A percentile compares a stretch with the other conserved stretches of the same genome.
Evolutionary conservation across 2,797 vertebrate genomes (phyloP).

Genomic region (Sebastes nivosus): DNA sequence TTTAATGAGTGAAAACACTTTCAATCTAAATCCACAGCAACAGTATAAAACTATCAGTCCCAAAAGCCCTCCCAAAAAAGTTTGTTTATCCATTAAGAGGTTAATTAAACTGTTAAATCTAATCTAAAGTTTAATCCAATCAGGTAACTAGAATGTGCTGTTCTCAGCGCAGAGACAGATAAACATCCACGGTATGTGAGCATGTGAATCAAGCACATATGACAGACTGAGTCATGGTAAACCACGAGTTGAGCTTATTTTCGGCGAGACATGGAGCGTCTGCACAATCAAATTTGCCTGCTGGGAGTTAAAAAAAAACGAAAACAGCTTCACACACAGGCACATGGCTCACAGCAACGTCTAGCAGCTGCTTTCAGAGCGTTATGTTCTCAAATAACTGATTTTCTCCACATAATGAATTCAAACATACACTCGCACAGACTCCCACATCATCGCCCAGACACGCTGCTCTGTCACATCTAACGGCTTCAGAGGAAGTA

Average conservation of each 20-base stretch:
- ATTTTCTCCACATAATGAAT: slow-evolving; percentile 37
- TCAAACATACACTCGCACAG: slow-evolving; percentile 1
- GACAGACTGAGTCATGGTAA: slow-evolving; percentile 54
- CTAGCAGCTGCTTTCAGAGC: slow-evolving; percentile 4
- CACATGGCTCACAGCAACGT: slow-evolving; percentile 12
- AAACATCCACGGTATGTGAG: slow-evolving; percentile 18
- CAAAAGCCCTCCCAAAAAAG: background rate
- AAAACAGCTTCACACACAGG: slow-evolving; percentile 25
- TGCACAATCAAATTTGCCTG: slow-evolving; percentile 52
- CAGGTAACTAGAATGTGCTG: background rate
- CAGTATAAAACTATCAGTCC: background rate
- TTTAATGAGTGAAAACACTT: background rate
- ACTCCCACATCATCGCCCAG: background rate
- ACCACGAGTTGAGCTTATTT: slow-evolving; percentile 66
- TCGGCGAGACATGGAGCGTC: slow-evolving; percentile 29
- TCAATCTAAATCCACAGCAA: slow-evolving; percentile 4
- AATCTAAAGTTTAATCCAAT: slow-evolving; percentile 13
- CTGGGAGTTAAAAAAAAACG: slow-evolving; percentile 42
- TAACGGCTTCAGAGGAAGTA: background rate
- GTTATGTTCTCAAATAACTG: slow-evolving; percentile 20
- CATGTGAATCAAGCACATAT: slow-evolving; percentile 49
- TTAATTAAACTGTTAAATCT: slow-evolving; percentile 10
- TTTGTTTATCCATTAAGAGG: background rate
- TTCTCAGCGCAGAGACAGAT: slow-evolving; percentile 2
- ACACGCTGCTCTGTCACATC: background rate